Evolutionary conservation across 1,140 invertebrate genomes (phyloP), one percentile per base, ranked within the genome.

Genomic region (Solen grandis): DNA sequence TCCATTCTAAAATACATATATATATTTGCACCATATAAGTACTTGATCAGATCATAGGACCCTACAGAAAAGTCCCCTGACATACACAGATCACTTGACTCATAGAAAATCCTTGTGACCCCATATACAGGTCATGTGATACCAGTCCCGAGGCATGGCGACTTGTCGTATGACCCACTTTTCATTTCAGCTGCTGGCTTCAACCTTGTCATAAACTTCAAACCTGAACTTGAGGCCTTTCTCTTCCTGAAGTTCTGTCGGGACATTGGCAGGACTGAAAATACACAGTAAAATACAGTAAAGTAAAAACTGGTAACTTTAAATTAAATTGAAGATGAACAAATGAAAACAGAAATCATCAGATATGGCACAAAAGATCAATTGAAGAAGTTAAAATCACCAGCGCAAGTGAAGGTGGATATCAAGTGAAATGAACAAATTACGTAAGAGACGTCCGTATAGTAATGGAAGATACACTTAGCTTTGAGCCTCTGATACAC

Each of bases 171-270:
- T n/a, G n/a, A n/a, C n/a, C n/a, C n/a, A n/a, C n/a, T n/a, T n/a
- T n/a, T n/a, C 10, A 31, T 65, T 16, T 8, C 36, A 38, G 38
- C n/a, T 19, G n/a, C 62, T 3, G 10, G 3, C 22, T 62, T 41
- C 55, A 33, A 85, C 68, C 70, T 90, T 90, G 5, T 90, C 89
- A 85, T 88, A 90, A 2, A 90, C 87, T 81, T 89, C 87, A 87
- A 87, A 88, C 29, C 69, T 68, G 83, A 87, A 90, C 22, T 86
- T 83, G 46, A 87, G 73, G n/a, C 80, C 86, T 50, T 88, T 87
- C 54, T 90, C 89, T 22, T 80, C 83, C 50, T 84, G 76, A 8
- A 50, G 60, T 1, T 81, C 85, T 10, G 33, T 25, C 19, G 88
- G 87, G 1, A 90, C 83, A 72, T 77, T 66, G 50, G 82, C 76